Percentiles rank a stretch among this genome's conserved stretches.
Conservation (phyloP, 2,797 vertebrate genomes). For the Pachyuromys duprasi region DNA sequence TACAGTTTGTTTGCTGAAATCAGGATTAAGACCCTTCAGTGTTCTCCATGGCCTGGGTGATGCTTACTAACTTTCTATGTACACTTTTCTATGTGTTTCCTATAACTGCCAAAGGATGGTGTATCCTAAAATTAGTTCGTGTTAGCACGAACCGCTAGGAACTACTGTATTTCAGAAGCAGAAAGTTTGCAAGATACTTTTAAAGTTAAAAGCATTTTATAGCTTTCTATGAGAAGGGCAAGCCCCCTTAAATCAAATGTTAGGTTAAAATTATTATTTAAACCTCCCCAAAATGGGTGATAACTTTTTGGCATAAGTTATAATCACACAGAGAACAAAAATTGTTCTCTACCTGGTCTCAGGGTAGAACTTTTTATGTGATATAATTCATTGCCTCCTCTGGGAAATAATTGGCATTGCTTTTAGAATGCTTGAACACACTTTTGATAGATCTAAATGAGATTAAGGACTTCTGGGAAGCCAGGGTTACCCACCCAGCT, state of each 20-base stretch:
- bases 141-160: background rate
- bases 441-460: conserved; percentile 74
- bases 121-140: conserved; percentile 31
- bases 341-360: conserved; percentile 6
- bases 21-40: background rate
- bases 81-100: background rate
- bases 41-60: background rate
- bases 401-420: conserved; percentile 60
- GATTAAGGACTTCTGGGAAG: conserved; percentile 72
- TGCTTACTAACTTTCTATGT: background rate
- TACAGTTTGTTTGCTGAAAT: background rate
- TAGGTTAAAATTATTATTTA: conserved; percentile 47
- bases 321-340: conserved; percentile 61
- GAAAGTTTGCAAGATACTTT: conserved; percentile 43
- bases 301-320: conserved; percentile 59
- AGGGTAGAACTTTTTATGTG: conserved; percentile 46
- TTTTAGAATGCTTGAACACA: conserved; percentile 64
- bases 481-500: conserved; percentile 59
- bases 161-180: conserved; percentile 19
- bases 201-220: conserved; percentile 40
- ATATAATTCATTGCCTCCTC: conserved; percentile 48
- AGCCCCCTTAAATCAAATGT: conserved; percentile 58
- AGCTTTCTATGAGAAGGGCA: conserved; percentile 43
- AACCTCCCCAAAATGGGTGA: conserved; percentile 26
- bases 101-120: background rate